These are phyloP conservation scores for Hylaeus anthracinus DNA, from an alignment of 1,140 invertebrate genomes.

Conservation along the genomic window DNA sequence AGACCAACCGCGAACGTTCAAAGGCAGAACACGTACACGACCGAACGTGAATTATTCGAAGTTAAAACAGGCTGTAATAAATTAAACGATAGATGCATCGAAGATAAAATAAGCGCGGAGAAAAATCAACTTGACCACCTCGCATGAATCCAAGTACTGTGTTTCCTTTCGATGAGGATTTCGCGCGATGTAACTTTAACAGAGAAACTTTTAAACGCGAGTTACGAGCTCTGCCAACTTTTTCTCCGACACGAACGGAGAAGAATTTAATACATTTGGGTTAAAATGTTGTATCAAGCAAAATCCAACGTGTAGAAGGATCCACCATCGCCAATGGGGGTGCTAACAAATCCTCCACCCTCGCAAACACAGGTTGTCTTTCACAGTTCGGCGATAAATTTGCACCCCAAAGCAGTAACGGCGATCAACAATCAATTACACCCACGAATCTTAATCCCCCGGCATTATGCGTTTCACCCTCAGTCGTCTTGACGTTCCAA, in stretches of 20 bases:
- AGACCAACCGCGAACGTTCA: slow-evolving; percentile 17
- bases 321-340: too few species aligned
- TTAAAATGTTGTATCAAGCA: neutral
- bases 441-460: slow-evolving; percentile 27
- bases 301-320: too few species aligned
- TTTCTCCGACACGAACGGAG: too few species aligned
- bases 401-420: neutral
- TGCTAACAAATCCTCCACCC: neutral
- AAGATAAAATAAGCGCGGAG: neutral
- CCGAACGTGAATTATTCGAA: neutral
- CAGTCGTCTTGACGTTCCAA: neutral
- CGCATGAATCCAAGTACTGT: neutral
- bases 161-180: too few species aligned
- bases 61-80: neutral
- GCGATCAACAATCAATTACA: slow-evolving; percentile 44
- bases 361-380: neutral
- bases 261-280: neutral
- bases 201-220: neutral
- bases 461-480: slow-evolving; percentile 16
- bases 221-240: too few species aligned
- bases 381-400: slow-evolving; percentile 4
- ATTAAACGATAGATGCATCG: slow-evolving; percentile 18
- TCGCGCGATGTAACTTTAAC: neutral
- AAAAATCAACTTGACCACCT: neutral
- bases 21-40: slow-evolving; percentile 15